A percentile compares a stretch with the other conserved stretches of the same genome.
These are phyloP conservation scores for Malurus cyaneus DNA, from an alignment of 2,113 vertebrate species.

Conservation along the genomic window DNA sequence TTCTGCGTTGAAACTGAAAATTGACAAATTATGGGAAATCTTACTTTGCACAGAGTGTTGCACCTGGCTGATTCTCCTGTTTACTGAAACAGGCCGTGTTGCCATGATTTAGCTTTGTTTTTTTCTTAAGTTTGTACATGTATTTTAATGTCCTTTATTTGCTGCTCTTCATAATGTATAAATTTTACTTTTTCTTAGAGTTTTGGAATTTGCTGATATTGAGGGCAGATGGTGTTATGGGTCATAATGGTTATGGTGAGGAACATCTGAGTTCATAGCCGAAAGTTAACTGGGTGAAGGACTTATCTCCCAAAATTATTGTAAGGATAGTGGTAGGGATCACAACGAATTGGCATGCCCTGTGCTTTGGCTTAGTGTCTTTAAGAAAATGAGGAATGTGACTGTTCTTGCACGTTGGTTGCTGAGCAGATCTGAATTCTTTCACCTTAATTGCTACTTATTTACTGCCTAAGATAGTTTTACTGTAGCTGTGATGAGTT, in stretches of 20 bases:
- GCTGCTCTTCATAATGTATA: background rate
- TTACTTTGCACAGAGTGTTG: background rate
- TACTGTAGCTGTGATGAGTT: background rate
- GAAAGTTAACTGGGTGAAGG: background rate
- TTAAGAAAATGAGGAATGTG: background rate
- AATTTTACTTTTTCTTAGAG: background rate
- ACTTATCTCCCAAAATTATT: background rate
- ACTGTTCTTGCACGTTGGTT: background rate
- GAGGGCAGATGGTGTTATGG: background rate
- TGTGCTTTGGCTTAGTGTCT: background rate
- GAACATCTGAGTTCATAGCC: background rate
- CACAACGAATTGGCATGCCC: background rate
- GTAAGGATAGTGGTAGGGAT: background rate
- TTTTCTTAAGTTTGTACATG: background rate
- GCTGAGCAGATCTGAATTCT: background rate
- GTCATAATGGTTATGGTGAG: background rate
- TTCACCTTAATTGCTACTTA: background rate
- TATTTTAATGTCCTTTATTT: constrained; percentile 5
- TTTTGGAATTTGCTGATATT: background rate
- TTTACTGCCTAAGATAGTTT: background rate
- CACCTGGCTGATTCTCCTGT: background rate
- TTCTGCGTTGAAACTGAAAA: background rate
- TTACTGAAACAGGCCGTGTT: background rate
- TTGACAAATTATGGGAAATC: background rate
- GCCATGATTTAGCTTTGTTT: background rate